Conservation (phyloP, 2,797 vertebrate genomes). For the Antrozous pallidus region DNA sequence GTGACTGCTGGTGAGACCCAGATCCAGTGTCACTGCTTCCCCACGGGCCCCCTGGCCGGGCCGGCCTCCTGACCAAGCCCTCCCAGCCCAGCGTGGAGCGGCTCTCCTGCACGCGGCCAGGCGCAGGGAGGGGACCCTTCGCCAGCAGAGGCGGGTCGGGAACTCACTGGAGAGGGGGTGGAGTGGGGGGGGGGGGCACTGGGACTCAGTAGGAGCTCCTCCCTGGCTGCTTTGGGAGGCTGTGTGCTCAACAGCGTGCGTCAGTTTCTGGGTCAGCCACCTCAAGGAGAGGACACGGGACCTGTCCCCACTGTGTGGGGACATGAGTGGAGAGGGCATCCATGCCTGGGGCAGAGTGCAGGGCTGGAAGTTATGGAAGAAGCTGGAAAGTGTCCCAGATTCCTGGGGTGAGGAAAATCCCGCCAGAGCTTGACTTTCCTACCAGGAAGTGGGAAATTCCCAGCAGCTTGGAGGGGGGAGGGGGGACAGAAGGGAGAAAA, state of each 20-base stretch:
- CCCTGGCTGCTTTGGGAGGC: neutral
- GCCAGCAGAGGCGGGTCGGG: neutral
- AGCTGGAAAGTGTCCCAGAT: conserved; percentile 39
- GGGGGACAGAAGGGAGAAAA: neutral
- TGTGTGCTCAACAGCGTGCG: neutral
- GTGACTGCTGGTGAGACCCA: conserved; percentile 12
- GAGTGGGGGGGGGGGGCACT: neutral
- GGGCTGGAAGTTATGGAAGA: neutral
- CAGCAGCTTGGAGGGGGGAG: neutral
- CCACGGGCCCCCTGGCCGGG: neutral
- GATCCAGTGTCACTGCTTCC: neutral
- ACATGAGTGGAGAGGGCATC: neutral
- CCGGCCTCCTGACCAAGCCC: neutral
- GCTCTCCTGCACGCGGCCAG: neutral
- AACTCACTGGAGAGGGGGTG: neutral
- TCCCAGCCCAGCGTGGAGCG: neutral
- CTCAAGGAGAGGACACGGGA: neutral
- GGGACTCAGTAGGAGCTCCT: neutral
- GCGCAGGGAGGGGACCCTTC: neutral
- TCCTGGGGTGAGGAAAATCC: conserved; percentile 59
- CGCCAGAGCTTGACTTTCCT: neutral
- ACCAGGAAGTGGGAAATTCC: conserved; percentile 74
- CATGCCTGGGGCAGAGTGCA: neutral
- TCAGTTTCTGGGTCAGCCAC: neutral
- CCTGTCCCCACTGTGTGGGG: neutral